Evolutionary conservation across 2,888 invertebrate species (phyloP), one percentile per base, ranked within the genome.

Genomic region (Patella depressa): DNA sequence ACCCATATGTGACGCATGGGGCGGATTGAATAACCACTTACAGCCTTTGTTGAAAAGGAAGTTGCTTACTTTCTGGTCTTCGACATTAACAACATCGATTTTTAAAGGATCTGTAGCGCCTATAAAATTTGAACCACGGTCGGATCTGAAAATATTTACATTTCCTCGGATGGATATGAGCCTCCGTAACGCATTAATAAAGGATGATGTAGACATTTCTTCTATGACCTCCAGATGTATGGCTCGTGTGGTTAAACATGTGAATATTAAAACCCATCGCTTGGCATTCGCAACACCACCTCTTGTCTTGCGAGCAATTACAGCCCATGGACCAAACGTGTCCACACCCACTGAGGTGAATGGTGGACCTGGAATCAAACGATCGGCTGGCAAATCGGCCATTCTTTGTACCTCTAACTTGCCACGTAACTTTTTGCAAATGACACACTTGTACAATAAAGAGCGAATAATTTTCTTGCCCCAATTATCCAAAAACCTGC

Each of bases 281-380:
- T 83, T 83, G n/a, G 19, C 59, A n/a, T 54, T 73, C 12, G 81
- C 74, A 29, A 77, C 72, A n/a, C 82, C 81, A 57, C 79, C 77
- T 76, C 81, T 74, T 3, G 80, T 80, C 19, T 55, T 71, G 17
- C 81, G 29, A 19, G 78, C 71, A 5, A 80, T 65, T 72, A 83
- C 73, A 19, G 71, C 19, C 81, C 80, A 81, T 9, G 81, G 78
- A 12, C 81, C 80, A 57, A 82, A 81, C 2, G 69, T 75, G 71
- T 83, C 81, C 1, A 82, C 76, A 14, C 82, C 83, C 14, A 80
- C 79, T 72, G 75, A 78, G n/a, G 78, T 80, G 73, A 80, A 84
- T 53, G 82, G 80, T 14, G 81, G 81, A 19, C 78, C 59, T 70
- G 79, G 65, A 1, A 54, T 57, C 14, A 83, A 24, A 9, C 83